Base-by-base conservation (phyloP, 2,797 vertebrate species). In the Tauraco hartlaubi region DNA sequence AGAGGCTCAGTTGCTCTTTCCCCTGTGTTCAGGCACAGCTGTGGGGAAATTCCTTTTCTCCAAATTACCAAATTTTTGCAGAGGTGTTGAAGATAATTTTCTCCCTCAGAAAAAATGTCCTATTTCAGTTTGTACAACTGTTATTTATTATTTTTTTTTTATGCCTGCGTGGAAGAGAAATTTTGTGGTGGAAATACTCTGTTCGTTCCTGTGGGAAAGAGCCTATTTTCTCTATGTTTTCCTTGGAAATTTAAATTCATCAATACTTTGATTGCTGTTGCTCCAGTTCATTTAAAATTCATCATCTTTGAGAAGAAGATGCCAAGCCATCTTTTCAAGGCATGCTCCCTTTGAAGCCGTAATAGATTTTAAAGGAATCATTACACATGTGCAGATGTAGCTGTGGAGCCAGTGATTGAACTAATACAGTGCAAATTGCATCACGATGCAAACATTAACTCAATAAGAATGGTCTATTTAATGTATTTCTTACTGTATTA, bases 401-500 rank as follows among this genome's bases (percentile, higher is more conserved):
- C 66, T 69, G 43, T 87, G 82, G 68, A 96, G 91, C 55, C 85
- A 84, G 39, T 72, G 85, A 85, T 29, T 81, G 82, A 61, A 49
- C 66, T 94, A 94, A 92, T 77, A 93, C 19, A 80, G 84, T 85
- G 66, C 84, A 93, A 95, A 97, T 66, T 88, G 31, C 81, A 88
- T 89, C 86, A 56, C 15, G 12, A 35, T 90, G 68, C 74, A 89
- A 97, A 55, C 63, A 76, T 91, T 80, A 95, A 87, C 95, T 92
- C 64, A 89, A 58, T 88, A 94, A 89, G 74, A 71, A 88, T 66
- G 49, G 69, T 87, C 56, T 87, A 79, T 96, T 94, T 91, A 84
- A 96, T 96, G 84, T 88, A 85, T 96, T 85, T 95, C 71, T 95
- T 91, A 91, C 64, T 87, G 5, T 90, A 88, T 94, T 96, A 97